Evolutionary conservation across 2,113 vertebrate species (phyloP).

Genomic region (Crotalus viridis): DNA sequence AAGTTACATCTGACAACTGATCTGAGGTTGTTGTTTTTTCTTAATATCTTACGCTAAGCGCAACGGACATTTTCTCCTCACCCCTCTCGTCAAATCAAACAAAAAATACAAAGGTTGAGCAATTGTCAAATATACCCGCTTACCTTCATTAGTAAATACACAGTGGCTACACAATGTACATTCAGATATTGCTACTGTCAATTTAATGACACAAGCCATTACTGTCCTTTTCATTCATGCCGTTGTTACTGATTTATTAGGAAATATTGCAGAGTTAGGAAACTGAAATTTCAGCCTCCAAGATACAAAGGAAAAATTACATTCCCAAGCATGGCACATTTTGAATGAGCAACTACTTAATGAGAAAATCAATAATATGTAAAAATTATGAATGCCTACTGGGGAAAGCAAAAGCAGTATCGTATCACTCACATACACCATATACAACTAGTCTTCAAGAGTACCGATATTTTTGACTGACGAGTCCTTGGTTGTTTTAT

Average conservation of each 20-base stretch:
- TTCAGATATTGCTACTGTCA: not conserved
- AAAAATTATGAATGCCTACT: not conserved
- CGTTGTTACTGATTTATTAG: not conserved
- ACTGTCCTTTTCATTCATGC: not conserved
- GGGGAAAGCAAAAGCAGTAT: not conserved
- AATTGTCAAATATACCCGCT: not conserved
- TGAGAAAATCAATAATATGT: not conserved
- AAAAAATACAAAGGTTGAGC: not conserved
- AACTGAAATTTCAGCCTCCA: not conserved
- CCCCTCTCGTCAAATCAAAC: not conserved
- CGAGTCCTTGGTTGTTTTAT: not conserved
- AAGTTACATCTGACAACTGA: constrained; percentile 59
- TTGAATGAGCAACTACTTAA: not conserved
- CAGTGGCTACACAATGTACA: not conserved
- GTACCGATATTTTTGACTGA: not conserved
- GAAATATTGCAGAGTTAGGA: not conserved
- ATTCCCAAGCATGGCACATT: not conserved
- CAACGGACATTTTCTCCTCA: not conserved
- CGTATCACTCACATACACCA: not conserved
- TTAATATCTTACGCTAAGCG: not conserved
- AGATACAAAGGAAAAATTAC: not conserved
- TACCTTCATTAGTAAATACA: not conserved
- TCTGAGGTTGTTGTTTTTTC: constrained; percentile 45
- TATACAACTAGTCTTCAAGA: not conserved
- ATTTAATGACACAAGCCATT: not conserved